phyloP scores from a whole-genome alignment of 2,888 invertebrate genomes.

The Melikaiella ostensackeni region DNA sequence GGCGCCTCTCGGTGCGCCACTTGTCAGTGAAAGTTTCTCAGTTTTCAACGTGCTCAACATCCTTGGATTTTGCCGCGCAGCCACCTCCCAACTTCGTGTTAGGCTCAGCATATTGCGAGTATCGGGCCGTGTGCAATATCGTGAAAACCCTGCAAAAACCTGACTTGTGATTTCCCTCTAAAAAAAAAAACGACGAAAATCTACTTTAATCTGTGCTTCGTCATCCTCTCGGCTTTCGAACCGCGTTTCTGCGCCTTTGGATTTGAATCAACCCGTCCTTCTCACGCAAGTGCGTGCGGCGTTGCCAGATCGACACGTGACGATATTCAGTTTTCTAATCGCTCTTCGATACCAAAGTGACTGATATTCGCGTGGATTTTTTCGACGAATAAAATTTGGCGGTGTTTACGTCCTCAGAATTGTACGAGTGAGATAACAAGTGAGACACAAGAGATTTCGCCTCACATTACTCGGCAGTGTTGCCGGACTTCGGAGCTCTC shows the following conservation, averaged over 20 bases:
- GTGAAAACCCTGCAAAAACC: slow-evolving; percentile 18
- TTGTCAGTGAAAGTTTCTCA: slow-evolving; percentile 7
- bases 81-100: slow-evolving; percentile 48
- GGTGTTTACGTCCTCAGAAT: not conserved
- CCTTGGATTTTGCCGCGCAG: slow-evolving; percentile 36
- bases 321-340: slow-evolving; percentile 9
- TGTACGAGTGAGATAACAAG: slow-evolving; percentile 10
- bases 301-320: slow-evolving; percentile 59
- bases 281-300: slow-evolving; percentile 64
- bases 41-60: not conserved
- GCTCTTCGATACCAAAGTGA: not conserved
- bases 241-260: slow-evolving; percentile 38
- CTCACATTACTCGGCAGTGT: slow-evolving; percentile 6
- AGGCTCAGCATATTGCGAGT: slow-evolving; percentile 57
- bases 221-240: slow-evolving; percentile 18
- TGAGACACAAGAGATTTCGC: not conserved
- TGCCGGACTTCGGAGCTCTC: not conserved
- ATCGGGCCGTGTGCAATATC: slow-evolving; percentile 64
- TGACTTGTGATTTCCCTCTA: slow-evolving; percentile 8
- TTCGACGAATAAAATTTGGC: not conserved
- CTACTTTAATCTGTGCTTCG: slow-evolving; percentile 14
- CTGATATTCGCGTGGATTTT: slow-evolving; percentile 13
- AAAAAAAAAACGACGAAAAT: not conserved
- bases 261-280: slow-evolving; percentile 46
- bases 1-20: not conserved